Evolutionary conservation across 2,888 invertebrate species (phyloP), one percentile per base, ranked within the genome.

Genomic region (Lobophora halterata): DNA sequence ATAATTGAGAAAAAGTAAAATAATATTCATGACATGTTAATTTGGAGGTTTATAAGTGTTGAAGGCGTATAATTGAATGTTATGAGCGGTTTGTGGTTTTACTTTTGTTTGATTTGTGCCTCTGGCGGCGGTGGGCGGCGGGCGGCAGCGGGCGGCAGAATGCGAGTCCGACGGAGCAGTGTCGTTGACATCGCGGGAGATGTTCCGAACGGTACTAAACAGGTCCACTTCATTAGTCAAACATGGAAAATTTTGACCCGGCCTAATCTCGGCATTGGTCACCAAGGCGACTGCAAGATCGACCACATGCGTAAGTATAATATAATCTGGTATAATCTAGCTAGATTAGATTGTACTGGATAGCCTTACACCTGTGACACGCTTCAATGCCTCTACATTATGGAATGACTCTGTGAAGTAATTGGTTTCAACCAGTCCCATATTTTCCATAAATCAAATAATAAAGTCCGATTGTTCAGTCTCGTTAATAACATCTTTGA

Each of bases 1-100:
- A 74, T 79, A 77, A 79, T 76, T 72, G 71, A 68, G 73, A 79
- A 80, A 80, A 81, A 79, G 71, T 78, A 71, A 74, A 81, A 80
- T 77, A 78, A 76, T 82, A 81, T 83, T 83, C 79, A 83, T 82
- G 81, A 79, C 75, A 82, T 80, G 79, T 79, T 80, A 81, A 82
- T 82, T 77, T 66, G 63, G 69, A 59, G 68, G 73, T 75, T 69
- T 71, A 67, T 72, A 67, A 73, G 78, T 78, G 76, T 71, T 79
- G 71, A 78, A 72, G 65, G 69, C 65, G 71, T 71, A 68, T 79
- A 78, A 80, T 81, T 80, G 79, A 76, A 69, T 65, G 71, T 65
- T 65, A 52, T 52, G 52, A 48, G 60, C n/a, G n/a, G n/a, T n/a
- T n/a, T n/a, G 51, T 47, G 49, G 54, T 58, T 60, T 58, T 65